phyloP scores from a whole-genome alignment of 2,113 vertebrate genomes.

The Haemorhous mexicanus region DNA sequence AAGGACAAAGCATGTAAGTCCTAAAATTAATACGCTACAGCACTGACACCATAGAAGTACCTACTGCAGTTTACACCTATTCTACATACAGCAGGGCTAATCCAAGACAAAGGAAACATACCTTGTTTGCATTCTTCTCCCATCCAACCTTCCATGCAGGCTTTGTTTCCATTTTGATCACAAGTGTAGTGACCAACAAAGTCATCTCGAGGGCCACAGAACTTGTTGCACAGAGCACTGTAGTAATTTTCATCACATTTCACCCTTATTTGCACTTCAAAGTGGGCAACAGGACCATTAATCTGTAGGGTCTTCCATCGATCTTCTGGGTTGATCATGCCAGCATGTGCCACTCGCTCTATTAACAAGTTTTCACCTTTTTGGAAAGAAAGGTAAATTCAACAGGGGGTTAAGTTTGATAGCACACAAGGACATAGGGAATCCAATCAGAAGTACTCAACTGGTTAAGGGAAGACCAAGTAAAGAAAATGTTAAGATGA shows the following conservation, averaged over 20 bases:
- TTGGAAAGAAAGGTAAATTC: neutral
- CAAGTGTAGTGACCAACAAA: conserved; percentile 92
- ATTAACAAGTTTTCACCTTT: conserved; percentile 86
- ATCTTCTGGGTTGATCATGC: conserved; percentile 91
- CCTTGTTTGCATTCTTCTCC: conserved; percentile 86
- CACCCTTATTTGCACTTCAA: conserved; percentile 86
- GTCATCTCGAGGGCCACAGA: conserved; percentile 89
- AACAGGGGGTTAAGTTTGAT: neutral
- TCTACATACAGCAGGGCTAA: neutral
- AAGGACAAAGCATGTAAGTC: neutral
- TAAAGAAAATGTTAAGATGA: conserved; percentile 1
- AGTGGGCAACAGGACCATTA: conserved; percentile 76
- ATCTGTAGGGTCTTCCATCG: conserved; percentile 80
- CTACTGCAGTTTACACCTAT: neutral
- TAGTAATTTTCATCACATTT: conserved; percentile 92
- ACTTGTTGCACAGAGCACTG: conserved; percentile 89
- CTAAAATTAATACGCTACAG: neutral
- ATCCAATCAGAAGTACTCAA: neutral
- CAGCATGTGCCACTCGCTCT: conserved; percentile 83
- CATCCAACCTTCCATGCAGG: conserved; percentile 95
- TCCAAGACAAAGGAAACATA: neutral
- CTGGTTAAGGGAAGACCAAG: neutral
- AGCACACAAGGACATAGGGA: neutral
- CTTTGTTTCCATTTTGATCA: conserved; percentile 87
- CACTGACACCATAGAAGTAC: neutral